Evolutionary conservation across 2,888 invertebrate species (phyloP).

Genomic region (Leuctra nigra): DNA sequence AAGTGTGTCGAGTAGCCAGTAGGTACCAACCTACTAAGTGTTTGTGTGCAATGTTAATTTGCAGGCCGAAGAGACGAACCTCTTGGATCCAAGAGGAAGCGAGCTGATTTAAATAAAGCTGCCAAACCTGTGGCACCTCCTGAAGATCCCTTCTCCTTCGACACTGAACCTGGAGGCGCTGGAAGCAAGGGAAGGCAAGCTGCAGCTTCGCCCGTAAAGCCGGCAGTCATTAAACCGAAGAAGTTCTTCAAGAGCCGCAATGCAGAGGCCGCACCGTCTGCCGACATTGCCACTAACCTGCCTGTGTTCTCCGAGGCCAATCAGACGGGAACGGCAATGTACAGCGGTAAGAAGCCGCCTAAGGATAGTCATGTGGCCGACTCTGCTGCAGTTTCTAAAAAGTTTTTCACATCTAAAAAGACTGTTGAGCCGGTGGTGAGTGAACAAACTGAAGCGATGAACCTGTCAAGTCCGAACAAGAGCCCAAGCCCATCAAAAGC

Average conservation of each 20-base stretch:
- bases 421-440: constrained; percentile 18
- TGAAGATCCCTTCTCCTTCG: constrained; percentile 41
- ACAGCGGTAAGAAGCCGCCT: constrained; percentile 23
- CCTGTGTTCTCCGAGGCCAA: constrained; percentile 20
- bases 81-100: constrained; percentile 37
- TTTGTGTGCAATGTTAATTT: constrained; percentile 25
- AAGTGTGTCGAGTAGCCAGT: not conserved
- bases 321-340: constrained; percentile 22
- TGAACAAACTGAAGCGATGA: constrained; percentile 27
- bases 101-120: constrained; percentile 36
- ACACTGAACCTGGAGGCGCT: constrained; percentile 34
- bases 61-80: constrained; percentile 38
- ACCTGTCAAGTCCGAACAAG: constrained; percentile 26
- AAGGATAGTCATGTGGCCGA: constrained; percentile 48
- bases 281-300: constrained; percentile 35
- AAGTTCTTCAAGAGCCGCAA: constrained; percentile 88
- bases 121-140: constrained; percentile 26
- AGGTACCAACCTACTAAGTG: not conserved
- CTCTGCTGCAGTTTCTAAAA: constrained; percentile 44
- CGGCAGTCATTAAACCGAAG: constrained; percentile 62
- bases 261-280: constrained; percentile 37
- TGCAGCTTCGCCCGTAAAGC: constrained; percentile 41
- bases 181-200: not conserved
- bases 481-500: constrained; percentile 28
- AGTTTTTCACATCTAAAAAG: constrained; percentile 28